Base-by-base conservation (phyloP, 2,797 vertebrate species). In the Oreortyx pictus region DNA sequence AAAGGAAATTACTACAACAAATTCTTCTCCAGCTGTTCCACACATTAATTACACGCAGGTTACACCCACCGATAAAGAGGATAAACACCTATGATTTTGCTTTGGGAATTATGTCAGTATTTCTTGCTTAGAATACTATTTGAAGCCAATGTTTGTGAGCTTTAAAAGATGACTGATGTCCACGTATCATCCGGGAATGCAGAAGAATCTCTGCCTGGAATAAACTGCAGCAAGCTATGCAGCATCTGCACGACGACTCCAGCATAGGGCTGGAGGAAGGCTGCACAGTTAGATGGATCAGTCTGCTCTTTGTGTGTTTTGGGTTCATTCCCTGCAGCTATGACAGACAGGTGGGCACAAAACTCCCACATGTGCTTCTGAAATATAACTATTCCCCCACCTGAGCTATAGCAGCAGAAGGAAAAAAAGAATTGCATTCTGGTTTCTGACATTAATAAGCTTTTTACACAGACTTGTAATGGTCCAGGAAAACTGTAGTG, bases 1-100 rank as follows among this genome's bases (percentile, higher is more conserved):
- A 94, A 93, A 91, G 92, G 74, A 91, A 96, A 95, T 94, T 61
- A 76, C 89, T 85, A 46, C 86, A 78, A 29, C 1, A 7, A 86
- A 72, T 83, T 86, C 79, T 67, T 86, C 77, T 67, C 35, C 82
- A 73, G 80, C 43, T 2, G 0, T 56, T 82, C 49, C 31, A 54
- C 25, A 4, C 2, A 5, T 41, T 93, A 87, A 90, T 93, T 85
- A 93, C 16, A 75, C 24, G 20, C 22, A 57, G 73, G 82, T 75
- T 73, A 82, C 76, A 82, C 59, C 62, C 85, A 87, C 54, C 27
- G 70, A 56, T 78, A 67, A 9, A n/a, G 79, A 10, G 2, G 62
- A 86, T 81, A 92, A 94, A 94, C 62, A 94, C 70, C 73, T 71
- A 47, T 56, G 64, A 94, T 84, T 86, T 86, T 59, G 31, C 56